A percentile compares a stretch with the other conserved stretches of the same genome.
Evolutionary conservation across 2,113 vertebrate species (phyloP).

Genomic region (Cyanistes caeruleus): DNA sequence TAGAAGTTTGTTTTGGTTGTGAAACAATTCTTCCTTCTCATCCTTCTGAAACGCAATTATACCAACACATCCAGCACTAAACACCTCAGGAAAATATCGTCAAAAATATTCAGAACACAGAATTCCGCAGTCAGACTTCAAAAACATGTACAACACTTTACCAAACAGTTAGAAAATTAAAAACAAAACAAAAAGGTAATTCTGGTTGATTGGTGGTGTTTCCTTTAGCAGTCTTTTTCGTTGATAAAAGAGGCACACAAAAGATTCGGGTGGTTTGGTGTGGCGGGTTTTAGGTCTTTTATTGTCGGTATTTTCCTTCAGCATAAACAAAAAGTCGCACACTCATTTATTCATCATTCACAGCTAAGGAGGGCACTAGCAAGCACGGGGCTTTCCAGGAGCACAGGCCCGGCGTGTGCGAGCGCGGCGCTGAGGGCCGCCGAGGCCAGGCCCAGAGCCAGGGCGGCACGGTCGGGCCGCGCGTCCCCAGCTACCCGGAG

Average conservation of each 20-base stretch:
- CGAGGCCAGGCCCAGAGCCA: neutral
- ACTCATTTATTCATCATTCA: neutral
- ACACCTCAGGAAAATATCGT: neutral
- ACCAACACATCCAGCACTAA: rapidly evolving
- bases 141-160: rapidly evolving
- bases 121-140: neutral
- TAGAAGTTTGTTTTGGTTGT: neutral
- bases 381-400: neutral
- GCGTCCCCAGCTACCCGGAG: rapidly evolving
- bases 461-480: rapidly evolving
- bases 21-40: neutral
- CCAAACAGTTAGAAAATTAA: neutral
- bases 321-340: neutral
- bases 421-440: neutral
- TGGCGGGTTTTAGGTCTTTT: neutral
- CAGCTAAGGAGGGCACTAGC: neutral
- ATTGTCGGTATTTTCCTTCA: rapidly evolving
- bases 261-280: rapidly evolving
- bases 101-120: neutral
- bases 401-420: rapidly evolving
- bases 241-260: neutral
- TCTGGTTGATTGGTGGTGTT: neutral
- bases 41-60: neutral
- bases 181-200: neutral
- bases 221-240: neutral